A percentile compares a stretch with the other conserved stretches of the same genome.
phyloP scores from a whole-genome alignment of 2,888 invertebrate species.

The Spodoptera picta region DNA sequence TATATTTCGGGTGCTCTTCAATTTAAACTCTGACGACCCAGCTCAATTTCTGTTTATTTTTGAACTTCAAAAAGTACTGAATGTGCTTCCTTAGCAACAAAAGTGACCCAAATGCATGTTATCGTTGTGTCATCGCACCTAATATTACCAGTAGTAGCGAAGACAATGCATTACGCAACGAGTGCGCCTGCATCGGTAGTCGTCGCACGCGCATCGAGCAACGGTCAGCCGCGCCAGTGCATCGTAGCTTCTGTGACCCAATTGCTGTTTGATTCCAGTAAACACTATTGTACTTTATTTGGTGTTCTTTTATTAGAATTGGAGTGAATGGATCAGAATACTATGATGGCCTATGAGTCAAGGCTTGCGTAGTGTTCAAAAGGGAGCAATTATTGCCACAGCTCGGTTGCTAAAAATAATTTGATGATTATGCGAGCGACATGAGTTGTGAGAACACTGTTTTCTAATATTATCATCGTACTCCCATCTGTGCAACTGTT shows the following conservation, averaged over 20 bases:
- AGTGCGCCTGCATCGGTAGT: conserved; percentile 70
- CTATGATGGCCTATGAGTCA: conserved; percentile 4
- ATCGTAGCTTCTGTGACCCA: conserved; percentile 80
- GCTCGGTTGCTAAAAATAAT: conserved; percentile 6
- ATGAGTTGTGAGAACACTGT: no score
- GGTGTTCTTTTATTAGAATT: conserved; percentile 25
- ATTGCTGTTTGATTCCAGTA: conserved; percentile 77
- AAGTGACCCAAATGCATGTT: conserved; percentile 57
- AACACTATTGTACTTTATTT: conserved; percentile 61
- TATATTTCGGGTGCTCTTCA: conserved; percentile 32
- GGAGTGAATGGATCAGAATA: conserved; percentile 21
- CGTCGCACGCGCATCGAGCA: conserved; percentile 79
- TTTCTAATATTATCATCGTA: conserved; percentile 10
- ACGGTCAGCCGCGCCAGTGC: conserved; percentile 76
- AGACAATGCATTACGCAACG: conserved; percentile 81
- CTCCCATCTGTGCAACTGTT: conserved; percentile 6
- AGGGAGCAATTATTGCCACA: neutral
- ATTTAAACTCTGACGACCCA: conserved; percentile 24
- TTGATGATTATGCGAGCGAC: conserved; percentile 11
- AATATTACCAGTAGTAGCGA: conserved; percentile 63
- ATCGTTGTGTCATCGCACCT: conserved; percentile 72
- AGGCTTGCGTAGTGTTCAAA: neutral
- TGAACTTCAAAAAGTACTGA: conserved; percentile 2
- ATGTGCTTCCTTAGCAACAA: conserved; percentile 54
- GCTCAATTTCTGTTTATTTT: conserved; percentile 27